phyloP scores from a whole-genome alignment of 2,113 vertebrate species.

The Eulemur rufifrons region DNA sequence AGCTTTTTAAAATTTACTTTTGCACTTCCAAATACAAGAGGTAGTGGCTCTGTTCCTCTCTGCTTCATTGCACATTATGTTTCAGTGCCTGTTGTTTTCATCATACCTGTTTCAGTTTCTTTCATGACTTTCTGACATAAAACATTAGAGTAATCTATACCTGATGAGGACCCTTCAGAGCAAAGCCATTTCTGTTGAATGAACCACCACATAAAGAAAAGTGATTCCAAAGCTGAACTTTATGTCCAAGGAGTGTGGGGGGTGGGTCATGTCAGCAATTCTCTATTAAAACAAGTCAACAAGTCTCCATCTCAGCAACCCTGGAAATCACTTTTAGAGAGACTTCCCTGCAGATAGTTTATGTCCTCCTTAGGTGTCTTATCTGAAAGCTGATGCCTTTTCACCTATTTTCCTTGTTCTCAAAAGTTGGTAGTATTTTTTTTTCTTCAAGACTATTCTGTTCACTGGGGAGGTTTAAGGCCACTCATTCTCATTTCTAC shows the following conservation, averaged over 20 bases:
- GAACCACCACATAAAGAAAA: not conserved
- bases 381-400: accelerated
- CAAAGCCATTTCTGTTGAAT: constrained; percentile 20
- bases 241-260: not conserved
- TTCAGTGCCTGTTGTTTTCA: not conserved
- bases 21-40: not conserved
- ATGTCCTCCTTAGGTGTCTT: not conserved
- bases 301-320: not conserved
- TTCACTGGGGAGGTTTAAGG: not conserved
- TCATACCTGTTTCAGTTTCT: not conserved
- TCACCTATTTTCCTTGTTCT: not conserved
- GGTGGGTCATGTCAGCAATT: not conserved
- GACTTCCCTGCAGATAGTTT: not conserved
- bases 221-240: not conserved
- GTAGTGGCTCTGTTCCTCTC: not conserved
- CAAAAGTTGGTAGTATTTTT: not conserved
- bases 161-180: not conserved
- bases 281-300: not conserved
- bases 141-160: not conserved
- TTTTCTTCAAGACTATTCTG: not conserved
- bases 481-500: not conserved
- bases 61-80: not conserved
- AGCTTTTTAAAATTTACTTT: not conserved
- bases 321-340: not conserved
- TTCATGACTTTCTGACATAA: not conserved